These are phyloP conservation scores for Nothocercus julius DNA, from an alignment of 2,113 vertebrate species.

Conservation along the genomic window DNA sequence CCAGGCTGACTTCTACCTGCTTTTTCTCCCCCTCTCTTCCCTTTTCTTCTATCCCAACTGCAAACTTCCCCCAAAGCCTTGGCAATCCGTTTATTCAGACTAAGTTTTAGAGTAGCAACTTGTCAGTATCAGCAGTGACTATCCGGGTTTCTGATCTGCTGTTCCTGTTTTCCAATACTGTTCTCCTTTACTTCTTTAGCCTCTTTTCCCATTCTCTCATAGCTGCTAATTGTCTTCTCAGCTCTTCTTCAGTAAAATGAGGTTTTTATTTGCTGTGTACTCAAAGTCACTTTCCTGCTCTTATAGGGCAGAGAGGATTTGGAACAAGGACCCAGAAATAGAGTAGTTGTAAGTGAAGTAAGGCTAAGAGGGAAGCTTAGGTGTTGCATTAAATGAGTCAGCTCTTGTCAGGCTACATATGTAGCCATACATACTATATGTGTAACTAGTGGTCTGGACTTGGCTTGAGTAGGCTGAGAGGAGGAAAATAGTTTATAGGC, in stretches of 20 bases:
- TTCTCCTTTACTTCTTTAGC: neutral
- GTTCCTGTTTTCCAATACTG: neutral
- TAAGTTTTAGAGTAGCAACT: neutral
- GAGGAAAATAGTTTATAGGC: neutral
- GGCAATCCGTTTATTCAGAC: neutral
- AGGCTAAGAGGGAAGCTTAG: neutral
- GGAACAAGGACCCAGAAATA: neutral
- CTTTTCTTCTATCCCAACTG: neutral
- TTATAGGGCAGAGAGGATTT: neutral
- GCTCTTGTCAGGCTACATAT: neutral
- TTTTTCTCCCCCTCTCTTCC: neutral
- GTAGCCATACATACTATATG: rapidly evolving
- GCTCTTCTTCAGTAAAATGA: neutral
- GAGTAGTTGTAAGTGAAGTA: neutral
- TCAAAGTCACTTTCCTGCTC: neutral
- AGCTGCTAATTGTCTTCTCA: neutral
- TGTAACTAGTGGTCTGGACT: neutral
- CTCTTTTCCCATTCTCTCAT: neutral
- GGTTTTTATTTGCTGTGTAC: neutral
- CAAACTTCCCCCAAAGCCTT: neutral
- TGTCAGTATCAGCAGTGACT: neutral
- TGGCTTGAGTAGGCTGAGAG: neutral
- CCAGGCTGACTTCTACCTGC: neutral
- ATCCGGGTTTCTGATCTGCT: slow-evolving; percentile 9
- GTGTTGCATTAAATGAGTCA: no score